Base-by-base conservation (phyloP, 2,113 vertebrate genomes). In the Melanerpes aurifrons region DNA sequence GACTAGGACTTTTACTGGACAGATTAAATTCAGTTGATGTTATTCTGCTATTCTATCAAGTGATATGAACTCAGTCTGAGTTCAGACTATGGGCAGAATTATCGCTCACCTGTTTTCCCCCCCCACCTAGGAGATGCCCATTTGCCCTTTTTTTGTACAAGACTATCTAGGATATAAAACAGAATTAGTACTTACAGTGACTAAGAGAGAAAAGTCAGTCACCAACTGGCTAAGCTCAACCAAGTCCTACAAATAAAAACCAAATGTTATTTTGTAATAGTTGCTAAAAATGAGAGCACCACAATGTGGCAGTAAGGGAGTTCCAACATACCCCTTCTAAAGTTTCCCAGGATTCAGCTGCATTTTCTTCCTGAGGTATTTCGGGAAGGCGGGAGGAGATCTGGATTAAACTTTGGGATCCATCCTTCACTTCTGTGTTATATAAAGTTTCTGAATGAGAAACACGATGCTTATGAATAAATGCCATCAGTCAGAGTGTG, bases 311-410 rank as follows among this genome's bases (percentile, higher is more conserved):
- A 63, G 47, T 28, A 56, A 58, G 28, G 63, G 59, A 69, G 37
- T 75, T 90, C 53, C 63, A 89, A 95, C 95, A 47, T 96, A 99
- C 99, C 98, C 97, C 98, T 97, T 99, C 99, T 88, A 99, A 97
- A 57, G 86, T 97, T 80, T 98, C 98, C 99, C 99, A 99, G 71
- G 99, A 99, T 94, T 99, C 99, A 0, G 98, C 98, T 45, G 99
- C 99, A 40, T 98, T 98, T 97, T 99, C 98, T 96, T 99, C 98
- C 70, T 95, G 96, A 91, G 99, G 99, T 96, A 99, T 99, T 95
- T 98, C 95, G 15, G 98, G 98, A 66, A 99, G 98, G 6, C n/a
- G 59, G 16, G 98, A 96, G 69, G 97, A 97, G 29, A 96, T 93
- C 95, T 99, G 98, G 86, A 96, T 94, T 89, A 96, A 86, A 86